phyloP scores from a whole-genome alignment of 2,888 invertebrate genomes.

The Parapristionchus giblindavisi region DNA sequence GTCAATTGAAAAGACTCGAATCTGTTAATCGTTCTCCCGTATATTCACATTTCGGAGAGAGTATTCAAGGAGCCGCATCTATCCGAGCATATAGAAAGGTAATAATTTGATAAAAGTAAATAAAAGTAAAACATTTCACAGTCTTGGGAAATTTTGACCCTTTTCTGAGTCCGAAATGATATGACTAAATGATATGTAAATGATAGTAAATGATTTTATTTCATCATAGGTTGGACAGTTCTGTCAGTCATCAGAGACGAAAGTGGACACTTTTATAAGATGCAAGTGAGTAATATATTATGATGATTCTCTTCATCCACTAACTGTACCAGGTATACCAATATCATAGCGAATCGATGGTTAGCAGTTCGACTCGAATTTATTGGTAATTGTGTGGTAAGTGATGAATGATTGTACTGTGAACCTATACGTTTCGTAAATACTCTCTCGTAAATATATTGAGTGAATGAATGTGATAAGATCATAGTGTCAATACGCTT shows the following conservation, averaged over 20 bases:
- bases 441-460: too few relatives aligned
- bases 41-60: conserved; percentile 66
- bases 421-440: too few relatives aligned
- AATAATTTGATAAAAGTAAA: background rate
- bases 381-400: conserved; percentile 91
- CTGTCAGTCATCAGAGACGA: background rate
- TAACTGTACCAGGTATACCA: conserved; percentile 58
- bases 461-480: too few relatives aligned
- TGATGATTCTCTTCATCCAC: too few relatives aligned
- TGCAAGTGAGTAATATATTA: too few relatives aligned
- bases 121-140: too few relatives aligned
- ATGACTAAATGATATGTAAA: background rate
- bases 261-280: background rate
- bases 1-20: conserved; percentile 76
- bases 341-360: conserved; percentile 76
- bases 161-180: background rate
- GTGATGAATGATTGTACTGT: too few relatives aligned
- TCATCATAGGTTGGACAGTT: background rate
- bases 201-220: background rate
- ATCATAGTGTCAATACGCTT: too few relatives aligned
- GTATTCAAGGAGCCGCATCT: conserved; percentile 73
- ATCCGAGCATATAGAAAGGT: conserved; percentile 68
- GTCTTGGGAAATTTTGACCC: background rate
- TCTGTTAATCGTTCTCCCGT: conserved; percentile 64
- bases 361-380: conserved; percentile 91